These are phyloP conservation scores for Liparis tanakae DNA, from an alignment of 2,797 vertebrate genomes.

Conservation along the genomic window DNA sequence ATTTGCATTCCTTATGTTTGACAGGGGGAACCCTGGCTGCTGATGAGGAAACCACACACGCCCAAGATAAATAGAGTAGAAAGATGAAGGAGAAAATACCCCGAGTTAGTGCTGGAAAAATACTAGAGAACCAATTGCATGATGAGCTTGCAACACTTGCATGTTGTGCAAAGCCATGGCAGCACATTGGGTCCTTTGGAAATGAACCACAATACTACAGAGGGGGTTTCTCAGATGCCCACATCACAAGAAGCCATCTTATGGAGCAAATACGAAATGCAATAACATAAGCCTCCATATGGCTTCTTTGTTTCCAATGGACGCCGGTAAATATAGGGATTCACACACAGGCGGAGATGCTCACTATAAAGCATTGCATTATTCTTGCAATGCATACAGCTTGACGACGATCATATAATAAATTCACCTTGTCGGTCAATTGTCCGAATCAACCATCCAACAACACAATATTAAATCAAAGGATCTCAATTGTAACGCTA, in stretches of 20 bases:
- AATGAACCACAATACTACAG: constrained; percentile 21
- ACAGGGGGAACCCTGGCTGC: constrained; percentile 37
- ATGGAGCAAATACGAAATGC: constrained; percentile 58
- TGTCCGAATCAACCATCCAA: neutral
- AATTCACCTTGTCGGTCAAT: neutral
- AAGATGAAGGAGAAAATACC: constrained; percentile 19
- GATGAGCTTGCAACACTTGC: constrained; percentile 8
- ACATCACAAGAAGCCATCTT: constrained; percentile 72
- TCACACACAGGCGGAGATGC: constrained; percentile 14
- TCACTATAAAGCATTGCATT: constrained; percentile 4
- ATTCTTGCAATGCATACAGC: neutral
- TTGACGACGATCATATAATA: neutral
- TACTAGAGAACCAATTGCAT: neutral
- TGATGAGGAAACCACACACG: constrained; percentile 63
- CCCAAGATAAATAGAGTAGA: constrained; percentile 59
- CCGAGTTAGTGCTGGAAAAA: constrained; percentile 7
- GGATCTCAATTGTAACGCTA: neutral
- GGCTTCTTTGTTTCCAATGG: constrained; percentile 43
- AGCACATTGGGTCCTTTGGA: neutral
- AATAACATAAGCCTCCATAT: constrained; percentile 51
- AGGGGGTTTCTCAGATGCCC: constrained; percentile 40
- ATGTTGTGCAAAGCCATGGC: neutral
- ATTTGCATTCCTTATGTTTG: constrained; percentile 68
- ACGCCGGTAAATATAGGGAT: constrained; percentile 35
- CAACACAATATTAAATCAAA: neutral